Percentiles rank a stretch among this genome's conserved stretches.
These are phyloP conservation scores for Brachypalpus laphriformis DNA, from an alignment of 2,888 invertebrate species.

Conservation along the genomic window DNA sequence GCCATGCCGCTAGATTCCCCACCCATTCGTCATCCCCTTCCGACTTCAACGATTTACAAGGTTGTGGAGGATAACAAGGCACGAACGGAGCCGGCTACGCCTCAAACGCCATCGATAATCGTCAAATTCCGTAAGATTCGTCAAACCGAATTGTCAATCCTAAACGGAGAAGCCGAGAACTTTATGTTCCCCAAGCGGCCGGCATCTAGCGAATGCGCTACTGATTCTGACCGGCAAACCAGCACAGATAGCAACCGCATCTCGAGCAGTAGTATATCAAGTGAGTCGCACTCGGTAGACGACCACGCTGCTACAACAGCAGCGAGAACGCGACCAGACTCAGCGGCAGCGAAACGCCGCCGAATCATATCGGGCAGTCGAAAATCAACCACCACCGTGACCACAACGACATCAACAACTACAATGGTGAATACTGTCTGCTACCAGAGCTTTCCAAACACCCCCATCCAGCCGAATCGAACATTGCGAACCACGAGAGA, in stretches of 20 bases:
- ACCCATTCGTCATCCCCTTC: conserved; percentile 81
- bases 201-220: conserved; percentile 81
- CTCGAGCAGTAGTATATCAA: conserved; percentile 76
- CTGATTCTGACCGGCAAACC: conserved; percentile 84
- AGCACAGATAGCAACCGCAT: conserved; percentile 81
- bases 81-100: conserved; percentile 72
- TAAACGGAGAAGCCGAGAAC: conserved; percentile 93
- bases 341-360: conserved; percentile 63
- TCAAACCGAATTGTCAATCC: conserved; percentile 88
- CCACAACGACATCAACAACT: conserved; percentile 7
- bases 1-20: conserved; percentile 76
- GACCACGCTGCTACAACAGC: conserved; percentile 49
- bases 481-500: conserved; percentile 65
- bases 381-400: conserved; percentile 40
- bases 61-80: conserved; percentile 79
- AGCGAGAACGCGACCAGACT: conserved; percentile 71
- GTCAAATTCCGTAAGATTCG: conserved; percentile 90
- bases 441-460: conserved; percentile 81
- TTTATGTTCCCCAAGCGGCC: conserved; percentile 90
- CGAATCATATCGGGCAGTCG: conserved; percentile 48
- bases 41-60: conserved; percentile 81
- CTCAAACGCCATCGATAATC: conserved; percentile 84
- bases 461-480: conserved; percentile 82
- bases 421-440: conserved; percentile 44
- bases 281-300: conserved; percentile 62